These are phyloP conservation scores for Priocnemis perturbator DNA, from an alignment of 2,888 invertebrate genomes.

Conservation along the genomic window DNA sequence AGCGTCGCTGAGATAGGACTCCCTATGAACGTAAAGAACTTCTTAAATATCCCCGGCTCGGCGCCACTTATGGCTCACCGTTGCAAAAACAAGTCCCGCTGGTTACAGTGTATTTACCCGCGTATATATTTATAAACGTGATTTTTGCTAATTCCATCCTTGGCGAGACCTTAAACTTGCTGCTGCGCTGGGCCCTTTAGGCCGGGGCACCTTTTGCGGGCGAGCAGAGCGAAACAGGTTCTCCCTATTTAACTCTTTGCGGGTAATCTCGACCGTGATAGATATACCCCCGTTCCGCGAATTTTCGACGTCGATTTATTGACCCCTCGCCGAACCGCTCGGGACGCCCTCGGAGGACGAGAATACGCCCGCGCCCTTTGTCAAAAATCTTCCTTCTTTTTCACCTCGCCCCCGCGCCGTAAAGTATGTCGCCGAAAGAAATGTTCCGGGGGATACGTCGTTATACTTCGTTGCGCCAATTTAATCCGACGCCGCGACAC, in stretches of 20 bases:
- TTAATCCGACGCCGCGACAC: too few relatives aligned
- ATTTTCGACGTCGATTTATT: too few relatives aligned
- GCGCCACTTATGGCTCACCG: constrained; percentile 26
- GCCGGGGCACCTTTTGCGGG: neutral
- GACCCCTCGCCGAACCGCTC: too few relatives aligned
- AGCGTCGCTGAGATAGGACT: constrained; percentile 31
- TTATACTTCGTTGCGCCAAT: too few relatives aligned
- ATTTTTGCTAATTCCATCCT: constrained; percentile 14
- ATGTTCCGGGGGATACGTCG: too few relatives aligned
- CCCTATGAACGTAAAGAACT: constrained; percentile 38
- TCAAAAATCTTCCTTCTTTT: too few relatives aligned
- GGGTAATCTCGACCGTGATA: neutral
- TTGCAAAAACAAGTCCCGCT: constrained; percentile 34
- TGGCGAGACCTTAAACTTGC: constrained; percentile 28
- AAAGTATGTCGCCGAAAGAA: too few relatives aligned
- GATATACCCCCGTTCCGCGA: neutral
- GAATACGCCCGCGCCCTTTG: too few relatives aligned
- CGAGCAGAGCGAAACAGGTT: constrained; percentile 9
- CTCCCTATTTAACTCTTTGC: constrained; percentile 1
- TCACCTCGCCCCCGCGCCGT: too few relatives aligned
- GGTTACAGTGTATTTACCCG: constrained; percentile 23
- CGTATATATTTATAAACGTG: constrained; percentile 36
- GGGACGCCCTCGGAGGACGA: too few relatives aligned
- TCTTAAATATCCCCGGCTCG: constrained; percentile 43
- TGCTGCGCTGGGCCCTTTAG: constrained; percentile 5